Percentiles rank a stretch among this genome's conserved stretches.
Conservation (phyloP, 2,888 invertebrate species). For the Metallyticus violacea region DNA sequence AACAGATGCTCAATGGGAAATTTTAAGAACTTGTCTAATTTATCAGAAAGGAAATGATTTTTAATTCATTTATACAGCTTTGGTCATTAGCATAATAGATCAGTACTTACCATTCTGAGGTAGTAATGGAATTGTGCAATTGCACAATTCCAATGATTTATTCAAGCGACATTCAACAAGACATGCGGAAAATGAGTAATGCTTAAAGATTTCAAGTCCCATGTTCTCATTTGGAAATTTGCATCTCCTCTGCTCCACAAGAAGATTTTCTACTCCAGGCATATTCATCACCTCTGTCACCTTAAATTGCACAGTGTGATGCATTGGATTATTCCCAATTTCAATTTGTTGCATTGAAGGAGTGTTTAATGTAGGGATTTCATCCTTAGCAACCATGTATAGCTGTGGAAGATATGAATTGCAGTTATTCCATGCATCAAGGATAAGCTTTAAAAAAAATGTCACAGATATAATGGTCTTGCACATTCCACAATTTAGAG, state of each 20-base stretch:
- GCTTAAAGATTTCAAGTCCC: neutral
- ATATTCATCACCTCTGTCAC: neutral
- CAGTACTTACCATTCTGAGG: conserved; percentile 58
- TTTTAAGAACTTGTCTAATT: no score
- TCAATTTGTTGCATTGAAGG: neutral
- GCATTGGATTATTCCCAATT: neutral
- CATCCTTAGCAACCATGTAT: neutral
- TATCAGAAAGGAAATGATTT: no score
- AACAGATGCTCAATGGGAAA: no score
- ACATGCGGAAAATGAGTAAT: neutral
- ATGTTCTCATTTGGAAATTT: neutral
- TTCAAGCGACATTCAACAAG: conserved; percentile 50
- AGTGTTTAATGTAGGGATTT: neutral
- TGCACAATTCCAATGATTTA: conserved; percentile 56
- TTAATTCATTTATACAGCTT: no score
- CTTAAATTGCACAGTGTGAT: neutral
- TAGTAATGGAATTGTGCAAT: conserved; percentile 69
- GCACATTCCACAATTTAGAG: no score
- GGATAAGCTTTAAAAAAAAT: no score
- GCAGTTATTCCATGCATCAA: no score
- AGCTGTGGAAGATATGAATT: neutral
- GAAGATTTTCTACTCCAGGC: neutral
- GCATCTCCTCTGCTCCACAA: neutral
- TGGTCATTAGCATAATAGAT: no score
- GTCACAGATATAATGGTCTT: no score